Percentiles rank a stretch among this genome's conserved stretches.
Evolutionary conservation across 2,888 invertebrate genomes (phyloP).

Genomic region (Lysandra bellargus): DNA sequence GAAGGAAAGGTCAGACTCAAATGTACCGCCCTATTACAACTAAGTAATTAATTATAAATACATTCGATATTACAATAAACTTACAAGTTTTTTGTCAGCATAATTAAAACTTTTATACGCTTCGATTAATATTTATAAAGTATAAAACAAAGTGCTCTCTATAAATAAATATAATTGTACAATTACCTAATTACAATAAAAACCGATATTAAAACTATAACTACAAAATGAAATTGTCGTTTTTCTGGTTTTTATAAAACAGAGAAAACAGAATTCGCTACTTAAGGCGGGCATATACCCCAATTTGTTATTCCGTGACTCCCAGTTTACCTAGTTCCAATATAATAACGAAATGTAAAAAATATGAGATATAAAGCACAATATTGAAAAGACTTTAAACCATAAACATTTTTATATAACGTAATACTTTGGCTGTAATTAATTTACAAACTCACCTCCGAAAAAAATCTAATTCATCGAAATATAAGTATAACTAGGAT

Average conservation of each 20-base stretch:
- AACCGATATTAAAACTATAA: neutral
- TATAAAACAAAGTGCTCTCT: constrained; percentile 1
- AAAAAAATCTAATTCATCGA: too few species aligned
- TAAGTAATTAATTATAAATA: constrained; percentile 27
- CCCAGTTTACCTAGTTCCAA: too few species aligned
- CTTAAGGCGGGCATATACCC: too few species aligned
- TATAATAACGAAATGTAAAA: too few species aligned
- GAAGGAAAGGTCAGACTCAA: constrained; percentile 29
- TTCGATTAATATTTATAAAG: constrained; percentile 9
- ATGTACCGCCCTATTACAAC: constrained; percentile 22
- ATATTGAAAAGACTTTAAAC: too few species aligned
- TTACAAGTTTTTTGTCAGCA: constrained; percentile 10
- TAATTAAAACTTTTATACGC: constrained; percentile 11
- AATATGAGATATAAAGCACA: too few species aligned
- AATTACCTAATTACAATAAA: neutral
- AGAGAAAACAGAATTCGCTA: neutral
- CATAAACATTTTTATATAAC: too few species aligned
- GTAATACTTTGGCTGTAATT: too few species aligned
- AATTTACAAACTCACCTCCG: too few species aligned
- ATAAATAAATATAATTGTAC: constrained; percentile 3
- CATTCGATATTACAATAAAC: constrained; percentile 18
- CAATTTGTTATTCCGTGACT: too few species aligned
- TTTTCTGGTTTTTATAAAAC: neutral
- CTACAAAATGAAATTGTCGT: neutral
- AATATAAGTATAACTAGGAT: too few species aligned